phyloP scores from a whole-genome alignment of 2,113 vertebrate genomes.

The Datnioides undecimradiatus region DNA sequence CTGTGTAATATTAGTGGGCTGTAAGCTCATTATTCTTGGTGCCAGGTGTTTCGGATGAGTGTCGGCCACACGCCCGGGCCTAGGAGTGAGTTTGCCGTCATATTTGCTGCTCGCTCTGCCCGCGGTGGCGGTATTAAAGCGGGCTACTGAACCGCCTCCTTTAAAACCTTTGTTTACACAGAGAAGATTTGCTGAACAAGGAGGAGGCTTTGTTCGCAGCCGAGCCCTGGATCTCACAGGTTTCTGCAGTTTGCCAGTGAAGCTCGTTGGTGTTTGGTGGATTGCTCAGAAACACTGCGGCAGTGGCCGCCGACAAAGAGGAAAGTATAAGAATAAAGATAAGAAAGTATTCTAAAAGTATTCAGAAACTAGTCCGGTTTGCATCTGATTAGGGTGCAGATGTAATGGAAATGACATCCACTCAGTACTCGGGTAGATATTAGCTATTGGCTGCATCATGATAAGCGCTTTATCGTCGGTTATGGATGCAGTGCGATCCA shows the following conservation, averaged over 20 bases:
- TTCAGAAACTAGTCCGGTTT: too few relatives aligned
- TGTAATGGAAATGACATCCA: too few relatives aligned
- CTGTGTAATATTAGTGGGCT: conserved; percentile 18
- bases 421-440: too few relatives aligned
- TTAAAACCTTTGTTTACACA: conserved; percentile 34
- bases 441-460: too few relatives aligned
- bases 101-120: conserved; percentile 2
- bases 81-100: background rate
- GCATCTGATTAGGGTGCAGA: too few relatives aligned
- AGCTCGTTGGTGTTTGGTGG: background rate
- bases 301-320: background rate
- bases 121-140: conserved; percentile 1
- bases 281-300: background rate
- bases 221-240: conserved; percentile 2
- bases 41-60: conserved; percentile 26
- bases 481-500: too few relatives aligned
- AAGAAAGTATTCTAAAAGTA: too few relatives aligned
- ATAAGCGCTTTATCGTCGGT: too few relatives aligned
- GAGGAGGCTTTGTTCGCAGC: background rate
- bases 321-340: too few relatives aligned
- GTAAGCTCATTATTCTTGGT: conserved; percentile 3
- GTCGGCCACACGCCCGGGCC: background rate
- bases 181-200: conserved; percentile 2
- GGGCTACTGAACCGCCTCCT: background rate
- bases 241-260: background rate